Percentiles rank a stretch among this genome's conserved stretches.
phyloP scores from a whole-genome alignment of 1,140 invertebrate genomes.

The Neodiprion lecontei region DNA sequence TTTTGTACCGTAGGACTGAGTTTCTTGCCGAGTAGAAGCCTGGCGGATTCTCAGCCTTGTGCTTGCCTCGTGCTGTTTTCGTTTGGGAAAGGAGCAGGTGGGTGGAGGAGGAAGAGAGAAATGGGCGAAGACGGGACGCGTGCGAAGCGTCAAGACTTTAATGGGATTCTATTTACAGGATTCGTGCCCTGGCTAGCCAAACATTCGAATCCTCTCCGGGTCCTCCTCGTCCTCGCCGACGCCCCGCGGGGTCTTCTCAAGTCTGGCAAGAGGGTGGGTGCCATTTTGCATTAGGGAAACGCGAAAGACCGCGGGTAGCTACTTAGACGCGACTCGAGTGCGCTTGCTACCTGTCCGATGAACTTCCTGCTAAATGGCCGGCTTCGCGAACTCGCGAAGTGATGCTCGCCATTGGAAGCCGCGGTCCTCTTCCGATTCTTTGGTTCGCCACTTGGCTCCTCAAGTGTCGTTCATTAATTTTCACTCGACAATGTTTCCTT shows the following conservation, averaged over 20 bases:
- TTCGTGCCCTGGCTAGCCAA: constrained; percentile 55
- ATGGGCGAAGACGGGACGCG: background rate
- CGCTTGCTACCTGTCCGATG: background rate
- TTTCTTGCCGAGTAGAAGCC: too few species aligned
- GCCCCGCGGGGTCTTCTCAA: constrained; percentile 24
- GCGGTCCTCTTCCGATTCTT: too few species aligned
- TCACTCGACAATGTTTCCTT: background rate
- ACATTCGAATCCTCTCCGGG: constrained; percentile 36
- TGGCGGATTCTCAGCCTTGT: background rate
- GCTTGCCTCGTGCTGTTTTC: constrained; percentile 6
- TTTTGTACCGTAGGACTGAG: background rate
- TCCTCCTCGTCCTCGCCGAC: constrained; percentile 14
- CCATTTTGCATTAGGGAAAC: constrained; percentile 39
- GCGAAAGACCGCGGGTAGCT: constrained; percentile 8
- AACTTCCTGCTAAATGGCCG: background rate
- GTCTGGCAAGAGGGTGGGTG: constrained; percentile 26
- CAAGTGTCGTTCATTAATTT: background rate
- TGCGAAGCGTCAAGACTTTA: constrained; percentile 48
- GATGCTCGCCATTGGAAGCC: background rate
- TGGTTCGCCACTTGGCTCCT: background rate
- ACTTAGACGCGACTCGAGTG: background rate
- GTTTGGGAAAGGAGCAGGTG: background rate
- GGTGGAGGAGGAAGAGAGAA: constrained; percentile 21
- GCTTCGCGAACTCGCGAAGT: background rate
- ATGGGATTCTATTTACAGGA: constrained; percentile 60